Evolutionary conservation across 2,113 vertebrate genomes (phyloP).

Genomic region (Psittacara wagleri): DNA sequence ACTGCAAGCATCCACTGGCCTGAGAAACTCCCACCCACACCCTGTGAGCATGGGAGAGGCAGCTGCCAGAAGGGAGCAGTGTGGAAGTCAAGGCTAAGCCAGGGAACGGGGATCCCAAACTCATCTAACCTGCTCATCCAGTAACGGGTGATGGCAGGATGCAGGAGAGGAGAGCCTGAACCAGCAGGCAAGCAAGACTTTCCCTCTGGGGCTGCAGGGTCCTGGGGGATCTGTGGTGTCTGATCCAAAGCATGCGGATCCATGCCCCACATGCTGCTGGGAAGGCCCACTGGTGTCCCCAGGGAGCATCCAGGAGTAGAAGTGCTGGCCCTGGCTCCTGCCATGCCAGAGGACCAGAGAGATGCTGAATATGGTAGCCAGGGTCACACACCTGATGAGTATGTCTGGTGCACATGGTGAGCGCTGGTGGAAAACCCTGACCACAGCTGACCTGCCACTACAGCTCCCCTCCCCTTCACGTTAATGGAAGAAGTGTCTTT

Average conservation of each 20-base stretch:
- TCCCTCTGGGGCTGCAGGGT: background rate
- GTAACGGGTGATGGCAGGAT: background rate
- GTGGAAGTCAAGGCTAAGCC: background rate
- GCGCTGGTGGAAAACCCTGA: background rate
- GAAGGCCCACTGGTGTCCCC: background rate
- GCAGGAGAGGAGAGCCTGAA: background rate
- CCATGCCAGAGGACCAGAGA: background rate
- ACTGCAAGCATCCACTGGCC: background rate
- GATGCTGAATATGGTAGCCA: background rate
- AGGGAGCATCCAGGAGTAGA: accelerated
- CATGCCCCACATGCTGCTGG: background rate
- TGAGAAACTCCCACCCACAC: background rate
- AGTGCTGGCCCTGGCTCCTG: background rate
- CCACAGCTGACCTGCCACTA: background rate
- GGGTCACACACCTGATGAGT: background rate
- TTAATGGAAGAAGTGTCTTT: accelerated
- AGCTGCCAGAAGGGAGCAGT: background rate
- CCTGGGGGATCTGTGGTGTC: background rate
- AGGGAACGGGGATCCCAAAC: background rate
- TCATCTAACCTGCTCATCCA: background rate
- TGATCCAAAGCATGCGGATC: accelerated
- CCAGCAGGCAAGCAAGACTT: background rate
- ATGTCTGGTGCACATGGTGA: accelerated
- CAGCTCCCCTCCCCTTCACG: background rate
- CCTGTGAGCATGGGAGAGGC: background rate